Conservation (phyloP, 2,797 vertebrate genomes). For the Mus minutoides region DNA sequence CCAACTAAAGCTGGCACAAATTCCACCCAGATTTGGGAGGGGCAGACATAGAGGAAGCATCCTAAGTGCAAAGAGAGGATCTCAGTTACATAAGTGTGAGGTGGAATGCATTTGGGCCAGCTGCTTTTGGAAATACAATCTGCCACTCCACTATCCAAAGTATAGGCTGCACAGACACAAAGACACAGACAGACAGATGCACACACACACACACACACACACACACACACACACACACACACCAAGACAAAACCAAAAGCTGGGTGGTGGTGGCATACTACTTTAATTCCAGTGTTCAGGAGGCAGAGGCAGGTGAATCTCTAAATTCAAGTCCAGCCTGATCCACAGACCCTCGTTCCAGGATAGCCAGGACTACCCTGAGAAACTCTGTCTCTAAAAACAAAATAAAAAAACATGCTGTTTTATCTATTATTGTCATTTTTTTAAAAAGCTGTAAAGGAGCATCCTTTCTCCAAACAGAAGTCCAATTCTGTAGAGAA, state of each 20-base stretch:
- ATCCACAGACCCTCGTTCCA: not conserved
- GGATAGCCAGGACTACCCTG: not conserved
- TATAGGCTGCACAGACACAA: not conserved
- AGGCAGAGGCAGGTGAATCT: not conserved
- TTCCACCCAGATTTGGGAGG: not conserved
- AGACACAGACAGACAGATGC: not conserved
- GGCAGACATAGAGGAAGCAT: not conserved
- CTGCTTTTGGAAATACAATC: constrained; percentile 1
- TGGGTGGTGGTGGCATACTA: not conserved
- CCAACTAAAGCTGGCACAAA: not conserved
- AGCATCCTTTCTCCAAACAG: not conserved
- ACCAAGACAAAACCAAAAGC: not conserved
- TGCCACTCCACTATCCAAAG: not conserved
- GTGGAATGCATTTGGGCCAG: not conserved
- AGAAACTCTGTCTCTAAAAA: not conserved
- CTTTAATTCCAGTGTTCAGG: not conserved
- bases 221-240: not conserved
- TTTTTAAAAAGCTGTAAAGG: constrained; percentile 2
- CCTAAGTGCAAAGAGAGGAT: not conserved
- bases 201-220: not conserved
- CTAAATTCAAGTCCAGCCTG: not conserved
- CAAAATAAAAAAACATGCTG: not conserved
- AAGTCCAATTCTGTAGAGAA: not conserved
- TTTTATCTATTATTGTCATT: not conserved
- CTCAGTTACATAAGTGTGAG: not conserved